These are phyloP conservation scores for Intellagama lesueurii DNA, from an alignment of 2,797 vertebrate genomes.

Conservation along the genomic window DNA sequence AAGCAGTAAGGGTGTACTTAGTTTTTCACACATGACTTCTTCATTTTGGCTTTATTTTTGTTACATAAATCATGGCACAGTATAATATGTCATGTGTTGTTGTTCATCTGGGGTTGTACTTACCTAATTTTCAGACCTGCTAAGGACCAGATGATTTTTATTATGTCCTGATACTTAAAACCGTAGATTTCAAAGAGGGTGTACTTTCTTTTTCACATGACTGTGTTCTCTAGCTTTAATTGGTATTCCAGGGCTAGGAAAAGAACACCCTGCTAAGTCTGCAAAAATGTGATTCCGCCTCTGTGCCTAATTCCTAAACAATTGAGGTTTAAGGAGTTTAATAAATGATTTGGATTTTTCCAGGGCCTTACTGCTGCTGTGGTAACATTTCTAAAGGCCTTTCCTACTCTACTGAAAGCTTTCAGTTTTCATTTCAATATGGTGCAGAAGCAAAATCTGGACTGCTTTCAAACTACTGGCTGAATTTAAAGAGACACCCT, in stretches of 20 bases:
- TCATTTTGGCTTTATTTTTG: too few species aligned
- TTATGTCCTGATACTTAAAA: too few species aligned
- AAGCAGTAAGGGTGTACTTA: too few species aligned
- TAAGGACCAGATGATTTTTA: too few species aligned
- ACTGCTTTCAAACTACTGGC: slow-evolving; percentile 65
- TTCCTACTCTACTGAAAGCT: slow-evolving; percentile 62
- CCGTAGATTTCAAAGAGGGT: too few species aligned
- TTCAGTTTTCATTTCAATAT: slow-evolving; percentile 67
- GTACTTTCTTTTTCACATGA: too few species aligned
- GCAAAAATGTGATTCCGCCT: slow-evolving; percentile 57
- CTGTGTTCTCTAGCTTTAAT: slow-evolving; percentile 26
- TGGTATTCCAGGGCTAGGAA: slow-evolving; percentile 40
- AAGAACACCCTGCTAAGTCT: slow-evolving; percentile 30
- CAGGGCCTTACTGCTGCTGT: slow-evolving; percentile 54
- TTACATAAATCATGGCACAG: too few species aligned
- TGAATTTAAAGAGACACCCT: slow-evolving; percentile 65
- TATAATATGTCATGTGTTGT: too few species aligned
- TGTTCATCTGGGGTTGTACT: too few species aligned
- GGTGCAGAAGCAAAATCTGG: slow-evolving; percentile 69
- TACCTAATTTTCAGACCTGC: too few species aligned
- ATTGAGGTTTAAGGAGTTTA: slow-evolving; percentile 63
- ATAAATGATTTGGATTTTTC: slow-evolving; percentile 65
- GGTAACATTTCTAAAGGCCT: slow-evolving; percentile 66
- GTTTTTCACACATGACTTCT: too few species aligned
- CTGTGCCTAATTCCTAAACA: slow-evolving; percentile 61